Evolutionary conservation across 2,888 invertebrate genomes (phyloP), one percentile per base, ranked within the genome.

Genomic region (Galerucella calmariensis): DNA sequence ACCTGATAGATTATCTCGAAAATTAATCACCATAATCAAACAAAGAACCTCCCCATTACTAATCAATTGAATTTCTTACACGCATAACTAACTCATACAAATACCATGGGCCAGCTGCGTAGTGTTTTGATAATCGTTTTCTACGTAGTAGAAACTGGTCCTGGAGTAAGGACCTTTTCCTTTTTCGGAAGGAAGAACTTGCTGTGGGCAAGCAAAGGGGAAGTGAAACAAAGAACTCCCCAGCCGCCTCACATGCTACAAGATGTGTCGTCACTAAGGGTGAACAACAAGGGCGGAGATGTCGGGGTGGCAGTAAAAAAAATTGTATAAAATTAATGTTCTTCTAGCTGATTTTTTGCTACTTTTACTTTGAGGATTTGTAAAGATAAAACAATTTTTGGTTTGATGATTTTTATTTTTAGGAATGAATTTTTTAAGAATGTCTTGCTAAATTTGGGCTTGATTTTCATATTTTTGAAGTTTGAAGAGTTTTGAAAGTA

Each of bases 181-280:
- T 80, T 80, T 79, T 71, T 35, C 74, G 78, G 76, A 77, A 78
- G 79, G 80, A 81, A 79, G 79, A 79, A 80, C 77, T 77, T 73
- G 78, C 78, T 73, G 53, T 59, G 72, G 72, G 74, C 72, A 68
- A 59, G 66, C 12, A 69, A 69, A 76, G 79, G 80, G 81, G 79
- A 79, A 73, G 59, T 76, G 78, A 79, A 81, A 80, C 78, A 81
- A 80, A 79, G 75, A 79, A 77, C 79, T 80, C 80, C 81, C 80
- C 70, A 76, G 79, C 81, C 81, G 78, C 80, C 81, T 72, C 76
- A 77, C 76, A 66, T 79, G 78, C 79, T 79, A 79, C 79, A 79
- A 81, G 80, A 79, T 81, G 79, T 78, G 75, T 75, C 67, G 69
- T 77, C 74, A 70, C 61, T 20, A 71, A 68, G 75, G 75, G 75